Percentiles rank a stretch among this genome's conserved stretches.
These are phyloP conservation scores for Petrocephalus microphthalmus DNA, from an alignment of 2,113 vertebrate species.

Conservation along the genomic window DNA sequence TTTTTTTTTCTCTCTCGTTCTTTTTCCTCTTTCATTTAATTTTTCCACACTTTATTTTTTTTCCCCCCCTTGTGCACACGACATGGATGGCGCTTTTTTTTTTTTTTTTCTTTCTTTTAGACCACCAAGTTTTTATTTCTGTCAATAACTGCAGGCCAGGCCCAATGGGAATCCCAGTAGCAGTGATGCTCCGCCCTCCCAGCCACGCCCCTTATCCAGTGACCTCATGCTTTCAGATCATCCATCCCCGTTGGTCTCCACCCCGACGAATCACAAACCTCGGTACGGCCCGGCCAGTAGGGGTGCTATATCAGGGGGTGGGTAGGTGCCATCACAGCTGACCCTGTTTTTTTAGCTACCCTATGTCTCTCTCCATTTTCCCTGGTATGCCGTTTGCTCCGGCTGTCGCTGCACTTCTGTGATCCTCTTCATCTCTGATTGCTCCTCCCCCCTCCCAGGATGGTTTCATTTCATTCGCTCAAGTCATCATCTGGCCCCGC, in stretches of 20 bases:
- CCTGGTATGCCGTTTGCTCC: neutral
- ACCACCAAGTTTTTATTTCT: constrained; percentile 98
- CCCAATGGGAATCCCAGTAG: constrained; percentile 66
- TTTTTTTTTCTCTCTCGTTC: constrained; percentile 40
- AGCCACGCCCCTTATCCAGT: constrained; percentile 57
- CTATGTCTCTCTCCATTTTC: neutral
- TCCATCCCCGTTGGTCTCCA: constrained; percentile 52
- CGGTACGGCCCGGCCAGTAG: constrained; percentile 48
- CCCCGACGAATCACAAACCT: constrained; percentile 49
- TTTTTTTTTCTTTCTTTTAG: constrained; percentile 76
- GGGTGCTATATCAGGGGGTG: neutral
- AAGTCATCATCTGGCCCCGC: constrained; percentile 45
- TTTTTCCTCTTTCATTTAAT: constrained; percentile 49
- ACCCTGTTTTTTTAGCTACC: neutral
- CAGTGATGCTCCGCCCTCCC: constrained; percentile 65
- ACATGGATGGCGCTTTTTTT: constrained; percentile 63
- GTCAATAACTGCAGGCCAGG: constrained; percentile 94
- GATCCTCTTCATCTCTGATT: neutral
- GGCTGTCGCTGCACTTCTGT: neutral
- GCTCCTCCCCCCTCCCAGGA: constrained; percentile 47
- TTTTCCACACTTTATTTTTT: constrained; percentile 43
- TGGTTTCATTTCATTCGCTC: constrained; percentile 54
- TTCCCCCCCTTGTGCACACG: constrained; percentile 64
- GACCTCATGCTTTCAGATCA: constrained; percentile 55
- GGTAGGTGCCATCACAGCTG: neutral